Evolutionary conservation across 2,113 vertebrate genomes (phyloP), one percentile per base, ranked within the genome.

Genomic region (Centropristis striata): DNA sequence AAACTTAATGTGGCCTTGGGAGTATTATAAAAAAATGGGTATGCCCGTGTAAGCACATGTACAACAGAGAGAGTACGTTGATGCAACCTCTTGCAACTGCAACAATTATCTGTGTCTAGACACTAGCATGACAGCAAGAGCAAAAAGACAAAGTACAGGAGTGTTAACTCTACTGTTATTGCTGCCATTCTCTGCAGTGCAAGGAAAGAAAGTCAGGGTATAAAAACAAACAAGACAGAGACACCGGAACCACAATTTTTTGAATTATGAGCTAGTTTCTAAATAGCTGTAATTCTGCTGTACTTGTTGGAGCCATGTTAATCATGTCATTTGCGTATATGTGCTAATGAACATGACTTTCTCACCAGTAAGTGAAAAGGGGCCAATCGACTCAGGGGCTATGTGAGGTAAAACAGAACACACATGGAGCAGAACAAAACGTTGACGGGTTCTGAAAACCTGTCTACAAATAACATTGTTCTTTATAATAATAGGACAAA

Each of bases 21-120:
- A 16, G 28, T 32, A 80, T 65, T 58, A 46, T 20, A 64, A 32
- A 32, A 32, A 51, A 50, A 8, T 54, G 39, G 5, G 42, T 23
- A 49, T 4, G 8, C 4, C 28, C 8, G 36, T 37, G 37, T 66
- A 44, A 71, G 59, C 66, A 67, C n/a, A 54, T 58, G 55, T 27
- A 67, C 53, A 69, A 41, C 41, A 39, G 10, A 78, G 14, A 28
- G 36, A 71, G 36, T 25, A 44, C 3, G 59, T 77, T 90, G 87
- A 92, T 83, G 91, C 88, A 92, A 91, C 37, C 81, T 39, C 61
- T 41, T 78, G 90, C 75, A 91, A 91, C 1, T 9, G 64, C 47
- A 82, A 85, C 57, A 74, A 87, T 83, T 81, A 79, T 78, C 53
- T 80, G 60, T 2, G 39, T 76, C 88, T 84, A 75, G 80, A 90